Conservation (phyloP, 2,113 vertebrate species). For the Piprites chloris region DNA sequence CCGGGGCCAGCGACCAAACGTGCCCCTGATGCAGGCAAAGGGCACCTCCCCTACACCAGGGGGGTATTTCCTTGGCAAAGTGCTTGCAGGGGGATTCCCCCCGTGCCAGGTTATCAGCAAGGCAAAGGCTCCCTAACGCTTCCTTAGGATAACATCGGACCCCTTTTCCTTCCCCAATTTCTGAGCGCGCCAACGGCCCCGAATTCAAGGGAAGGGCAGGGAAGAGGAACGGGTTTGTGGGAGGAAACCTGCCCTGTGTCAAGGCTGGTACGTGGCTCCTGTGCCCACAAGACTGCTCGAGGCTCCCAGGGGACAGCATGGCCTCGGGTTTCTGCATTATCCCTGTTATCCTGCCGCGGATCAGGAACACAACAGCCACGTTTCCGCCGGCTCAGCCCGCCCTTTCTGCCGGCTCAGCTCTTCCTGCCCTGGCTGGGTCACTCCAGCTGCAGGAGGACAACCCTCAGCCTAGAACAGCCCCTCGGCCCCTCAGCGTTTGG, state of each 20-base stretch:
- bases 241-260: background rate
- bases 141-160: background rate
- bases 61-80: background rate
- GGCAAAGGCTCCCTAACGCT: background rate
- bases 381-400: background rate
- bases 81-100: background rate
- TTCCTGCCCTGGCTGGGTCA: accelerated
- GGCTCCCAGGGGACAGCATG: background rate
- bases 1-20: background rate
- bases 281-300: background rate
- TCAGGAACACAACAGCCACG: background rate
- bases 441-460: accelerated
- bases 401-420: background rate
- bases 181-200: background rate
- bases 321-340: background rate
- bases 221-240: background rate
- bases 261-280: background rate
- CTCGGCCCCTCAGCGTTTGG: accelerated
- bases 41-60: background rate
- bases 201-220: background rate
- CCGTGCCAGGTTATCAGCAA: background rate
- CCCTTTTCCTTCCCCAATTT: constrained; percentile 5
- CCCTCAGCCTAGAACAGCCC: accelerated
- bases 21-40: background rate
- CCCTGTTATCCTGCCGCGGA: background rate